A percentile compares a stretch with the other conserved stretches of the same genome.
Conservation (phyloP, 2,797 vertebrate species). For the Emydoidea blandingii region DNA sequence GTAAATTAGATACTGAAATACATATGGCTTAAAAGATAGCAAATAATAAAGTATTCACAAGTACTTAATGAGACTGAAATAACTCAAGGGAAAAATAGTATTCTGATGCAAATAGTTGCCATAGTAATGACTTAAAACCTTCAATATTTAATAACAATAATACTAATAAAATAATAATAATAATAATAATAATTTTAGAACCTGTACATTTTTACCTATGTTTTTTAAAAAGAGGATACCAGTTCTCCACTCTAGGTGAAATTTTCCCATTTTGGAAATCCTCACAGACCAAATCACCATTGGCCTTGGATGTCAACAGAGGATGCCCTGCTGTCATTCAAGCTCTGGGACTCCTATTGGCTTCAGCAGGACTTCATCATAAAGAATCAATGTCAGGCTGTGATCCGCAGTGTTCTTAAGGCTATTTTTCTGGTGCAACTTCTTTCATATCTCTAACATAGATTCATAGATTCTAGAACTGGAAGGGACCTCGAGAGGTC, state of each 20-base stretch:
- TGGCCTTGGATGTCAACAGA: neutral
- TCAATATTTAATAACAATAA: slow-evolving; percentile 42
- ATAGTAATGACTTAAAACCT: slow-evolving; percentile 78
- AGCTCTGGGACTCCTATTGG: neutral
- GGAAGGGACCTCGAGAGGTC: no score
- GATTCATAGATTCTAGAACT: fast-evolving
- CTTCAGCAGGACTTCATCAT: neutral
- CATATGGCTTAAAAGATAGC: slow-evolving; percentile 66
- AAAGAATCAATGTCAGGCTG: neutral
- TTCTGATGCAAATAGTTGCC: slow-evolving; percentile 77
- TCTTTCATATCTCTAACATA: neutral
- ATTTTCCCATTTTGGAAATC: neutral
- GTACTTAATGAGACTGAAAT: slow-evolving; percentile 78
- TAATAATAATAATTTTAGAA: slow-evolving; percentile 57
- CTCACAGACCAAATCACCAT: neutral
- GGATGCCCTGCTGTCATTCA: neutral
- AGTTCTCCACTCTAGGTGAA: neutral
- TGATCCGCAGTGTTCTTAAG: neutral
- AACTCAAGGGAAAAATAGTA: slow-evolving; percentile 63
- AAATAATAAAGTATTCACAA: slow-evolving; percentile 77
- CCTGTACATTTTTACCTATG: slow-evolving; percentile 32
- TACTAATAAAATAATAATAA: slow-evolving; percentile 14
- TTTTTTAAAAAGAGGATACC: slow-evolving; percentile 18
- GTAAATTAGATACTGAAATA: slow-evolving; percentile 75
- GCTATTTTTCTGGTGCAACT: neutral